Evolutionary conservation across 1,140 invertebrate genomes (phyloP), one percentile per base, ranked within the genome.

Genomic region (Drosophila suzukii): DNA sequence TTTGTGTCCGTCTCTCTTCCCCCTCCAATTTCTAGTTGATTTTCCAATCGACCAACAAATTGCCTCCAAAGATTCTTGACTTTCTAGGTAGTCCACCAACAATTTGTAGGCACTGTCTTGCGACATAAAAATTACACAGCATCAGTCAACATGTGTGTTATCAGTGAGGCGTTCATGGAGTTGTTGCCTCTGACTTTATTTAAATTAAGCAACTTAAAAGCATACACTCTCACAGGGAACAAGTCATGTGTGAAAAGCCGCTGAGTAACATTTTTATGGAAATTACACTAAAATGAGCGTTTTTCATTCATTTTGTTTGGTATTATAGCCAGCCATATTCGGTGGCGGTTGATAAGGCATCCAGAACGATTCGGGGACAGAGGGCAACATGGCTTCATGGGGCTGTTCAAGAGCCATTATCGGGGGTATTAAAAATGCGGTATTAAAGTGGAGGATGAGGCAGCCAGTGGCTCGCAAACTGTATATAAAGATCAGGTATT

Each of bases 161-260:
- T 88, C 84, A 83, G 80, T 63, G 32, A 71, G 68, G 78, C 75
- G 73, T 74, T 66, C 60, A 68, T 58, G 68, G 61, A 59, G 60
- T 46, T 73, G 56, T 71, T 66, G 75, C 43, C 51, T 60, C 59
- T 62, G 75, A 61, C 76, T 85, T 78, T 82, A 86, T 86, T 86
- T 76, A 90, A 89, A 88, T 88, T 67, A 90, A 84, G 84, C 84
- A 88, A 88, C 83, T 80, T 65, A 50, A 75, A 70, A 56, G 60
- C 59, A 67, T 54, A 76, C 51, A 55, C 17, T 32, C 15, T 1
- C 39, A 15, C 17, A 2, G 20, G 46, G 50, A 68, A 41, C 53
- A 50, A 71, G n/a, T 72, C 67, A 60, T 60, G 70, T 51, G 58
- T 76, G 38, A 76, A 76, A 57, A 24, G 66, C 67, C 41, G 79